Conservation (phyloP, 2,888 invertebrate genomes). For the Dynastes grantii region DNA sequence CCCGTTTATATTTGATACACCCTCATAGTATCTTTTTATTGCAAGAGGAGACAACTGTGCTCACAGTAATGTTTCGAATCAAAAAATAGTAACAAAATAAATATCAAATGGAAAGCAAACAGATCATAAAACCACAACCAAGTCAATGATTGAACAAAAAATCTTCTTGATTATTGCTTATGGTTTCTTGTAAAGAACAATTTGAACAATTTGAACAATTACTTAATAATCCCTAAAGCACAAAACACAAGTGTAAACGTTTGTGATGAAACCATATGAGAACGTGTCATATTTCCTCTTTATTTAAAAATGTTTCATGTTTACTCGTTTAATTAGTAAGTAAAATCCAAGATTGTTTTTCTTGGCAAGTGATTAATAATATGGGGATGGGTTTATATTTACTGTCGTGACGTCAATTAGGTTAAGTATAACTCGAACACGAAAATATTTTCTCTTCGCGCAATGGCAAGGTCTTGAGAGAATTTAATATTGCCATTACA, state of each 20-base stretch:
- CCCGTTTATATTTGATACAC: too few species aligned
- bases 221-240: too few species aligned
- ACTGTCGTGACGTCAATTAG: constrained; percentile 15
- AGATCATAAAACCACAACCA: too few species aligned
- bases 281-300: constrained; percentile 3
- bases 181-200: too few species aligned
- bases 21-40: too few species aligned
- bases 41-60: too few species aligned
- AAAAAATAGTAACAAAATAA: too few species aligned
- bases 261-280: background rate
- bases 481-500: background rate
- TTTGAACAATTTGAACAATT: too few species aligned
- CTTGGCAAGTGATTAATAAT: constrained; percentile 25
- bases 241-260: background rate
- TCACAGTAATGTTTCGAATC: too few species aligned
- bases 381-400: constrained; percentile 17
- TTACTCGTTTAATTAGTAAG: constrained; percentile 17
- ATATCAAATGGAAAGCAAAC: too few species aligned
- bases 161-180: too few species aligned
- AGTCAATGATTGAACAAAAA: too few species aligned
- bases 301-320: background rate
- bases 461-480: constrained; percentile 22
- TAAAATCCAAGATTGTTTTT: constrained; percentile 12
- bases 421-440: constrained; percentile 37
- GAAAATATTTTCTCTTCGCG: constrained; percentile 40